phyloP scores from a whole-genome alignment of 2,797 vertebrate genomes.

The Aeoliscus strigatus region DNA sequence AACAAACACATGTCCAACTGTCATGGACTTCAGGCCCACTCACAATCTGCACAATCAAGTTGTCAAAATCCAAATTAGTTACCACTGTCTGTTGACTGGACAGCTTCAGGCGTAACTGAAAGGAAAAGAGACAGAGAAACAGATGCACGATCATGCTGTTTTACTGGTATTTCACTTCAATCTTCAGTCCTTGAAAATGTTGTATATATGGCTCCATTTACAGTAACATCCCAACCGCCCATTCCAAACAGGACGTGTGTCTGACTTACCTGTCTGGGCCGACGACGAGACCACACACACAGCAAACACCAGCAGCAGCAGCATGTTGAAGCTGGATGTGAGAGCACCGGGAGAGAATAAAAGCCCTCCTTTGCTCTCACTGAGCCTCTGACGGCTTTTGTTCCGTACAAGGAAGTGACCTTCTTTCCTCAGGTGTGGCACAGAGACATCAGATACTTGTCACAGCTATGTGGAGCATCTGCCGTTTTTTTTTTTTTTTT shows the following conservation, averaged over 20 bases:
- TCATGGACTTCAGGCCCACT: not conserved
- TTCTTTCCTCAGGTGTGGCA: constrained; percentile 21
- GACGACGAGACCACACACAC: constrained; percentile 34
- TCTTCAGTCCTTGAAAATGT: not conserved
- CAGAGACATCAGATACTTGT: not conserved
- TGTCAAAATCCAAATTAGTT: not conserved
- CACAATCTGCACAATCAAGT: not conserved
- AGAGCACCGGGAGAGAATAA: not conserved
- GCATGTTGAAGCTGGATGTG: constrained; percentile 38
- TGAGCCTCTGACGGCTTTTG: constrained; percentile 5
- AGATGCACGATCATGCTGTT: too few relatives aligned
- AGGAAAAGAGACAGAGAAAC: not conserved
- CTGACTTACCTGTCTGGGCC: constrained; percentile 39
- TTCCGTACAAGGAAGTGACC: constrained; percentile 4
- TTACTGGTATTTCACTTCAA: too few relatives aligned
- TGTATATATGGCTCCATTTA: not conserved
- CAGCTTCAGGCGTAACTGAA: too few relatives aligned
- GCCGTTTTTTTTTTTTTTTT: too few relatives aligned
- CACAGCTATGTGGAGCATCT: not conserved
- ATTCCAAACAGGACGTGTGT: too few relatives aligned
- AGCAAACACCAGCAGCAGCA: constrained; percentile 41
- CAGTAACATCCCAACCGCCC: not conserved
- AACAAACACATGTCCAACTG: constrained; percentile 1
- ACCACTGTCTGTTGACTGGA: constrained; percentile 1
- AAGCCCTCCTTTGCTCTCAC: not conserved